phyloP scores from a whole-genome alignment of 2,797 vertebrate species.

The Pagetopsis macropterus region DNA sequence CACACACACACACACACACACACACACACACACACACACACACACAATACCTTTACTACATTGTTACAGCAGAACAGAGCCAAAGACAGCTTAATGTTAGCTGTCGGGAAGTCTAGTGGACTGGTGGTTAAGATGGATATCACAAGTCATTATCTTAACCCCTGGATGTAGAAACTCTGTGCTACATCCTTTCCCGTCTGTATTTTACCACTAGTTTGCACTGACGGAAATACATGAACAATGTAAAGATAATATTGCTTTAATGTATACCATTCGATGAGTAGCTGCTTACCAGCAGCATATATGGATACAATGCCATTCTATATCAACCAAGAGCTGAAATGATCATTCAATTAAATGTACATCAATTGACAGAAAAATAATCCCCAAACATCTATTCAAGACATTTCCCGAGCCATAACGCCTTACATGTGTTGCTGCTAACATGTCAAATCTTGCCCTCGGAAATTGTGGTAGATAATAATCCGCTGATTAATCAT shows the following conservation, averaged over 20 bases:
- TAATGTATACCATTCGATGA: too few species aligned
- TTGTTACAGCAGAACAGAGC: too few species aligned
- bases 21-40: too few species aligned
- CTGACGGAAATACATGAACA: too few species aligned
- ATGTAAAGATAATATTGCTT: too few species aligned
- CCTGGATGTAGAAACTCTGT: background rate
- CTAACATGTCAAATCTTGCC: background rate
- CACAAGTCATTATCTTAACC: background rate
- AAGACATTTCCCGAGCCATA: too few species aligned
- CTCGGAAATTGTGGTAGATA: background rate
- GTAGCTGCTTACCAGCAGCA: too few species aligned
- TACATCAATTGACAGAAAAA: background rate
- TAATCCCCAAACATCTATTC: background rate
- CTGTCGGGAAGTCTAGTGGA: fast-evolving
- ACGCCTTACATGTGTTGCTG: background rate
- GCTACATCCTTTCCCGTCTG: background rate
- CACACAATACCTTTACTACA: too few species aligned
- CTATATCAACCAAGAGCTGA: background rate
- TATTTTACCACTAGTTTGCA: background rate
- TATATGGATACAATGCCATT: background rate
- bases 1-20: too few species aligned
- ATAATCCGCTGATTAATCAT: too few species aligned
- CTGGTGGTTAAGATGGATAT: background rate
- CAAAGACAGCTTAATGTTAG: too few species aligned
- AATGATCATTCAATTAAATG: too few species aligned